Evolutionary conservation across 2,888 invertebrate genomes (phyloP).

Genomic region (Drosophila fulvimacula): DNA sequence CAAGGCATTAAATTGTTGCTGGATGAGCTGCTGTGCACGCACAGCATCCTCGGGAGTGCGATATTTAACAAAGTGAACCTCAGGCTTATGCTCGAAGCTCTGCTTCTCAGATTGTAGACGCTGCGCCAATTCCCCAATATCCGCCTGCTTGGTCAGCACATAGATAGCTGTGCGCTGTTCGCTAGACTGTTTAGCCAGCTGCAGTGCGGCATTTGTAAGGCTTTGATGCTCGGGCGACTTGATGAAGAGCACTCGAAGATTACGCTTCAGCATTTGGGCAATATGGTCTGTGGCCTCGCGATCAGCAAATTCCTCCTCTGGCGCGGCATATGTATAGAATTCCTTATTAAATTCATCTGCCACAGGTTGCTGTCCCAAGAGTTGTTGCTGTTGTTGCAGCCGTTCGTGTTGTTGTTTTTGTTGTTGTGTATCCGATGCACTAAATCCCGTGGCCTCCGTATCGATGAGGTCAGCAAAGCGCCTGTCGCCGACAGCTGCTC

Average conservation of each 20-base stretch:
- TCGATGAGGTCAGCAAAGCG: conserved; percentile 68
- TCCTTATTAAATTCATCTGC: conserved; percentile 77
- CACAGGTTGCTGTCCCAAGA: conserved; percentile 16
- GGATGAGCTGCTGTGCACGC: conserved; percentile 79
- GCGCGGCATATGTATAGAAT: conserved; percentile 79
- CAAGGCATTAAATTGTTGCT: conserved; percentile 77
- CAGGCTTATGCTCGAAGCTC: conserved; percentile 69
- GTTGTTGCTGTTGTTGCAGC: conserved; percentile 24
- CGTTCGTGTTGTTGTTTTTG: conserved; percentile 30
- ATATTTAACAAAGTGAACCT: conserved; percentile 82
- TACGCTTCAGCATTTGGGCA: conserved; percentile 72
- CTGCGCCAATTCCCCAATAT: conserved; percentile 68
- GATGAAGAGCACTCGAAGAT: conserved; percentile 81
- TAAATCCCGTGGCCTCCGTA: conserved; percentile 69
- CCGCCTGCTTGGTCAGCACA: conserved; percentile 79
- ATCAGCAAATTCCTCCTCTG: conserved; percentile 77
- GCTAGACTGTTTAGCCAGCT: conserved; percentile 74
- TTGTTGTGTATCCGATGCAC: conserved; percentile 32
- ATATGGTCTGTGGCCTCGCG: conserved; percentile 61
- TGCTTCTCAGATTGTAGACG: conserved; percentile 65
- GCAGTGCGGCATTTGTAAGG: conserved; percentile 72
- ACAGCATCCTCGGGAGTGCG: conserved; percentile 80
- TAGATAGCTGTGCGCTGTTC: conserved; percentile 82
- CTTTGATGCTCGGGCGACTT: conserved; percentile 81
- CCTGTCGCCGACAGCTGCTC: conserved; percentile 45